Evolutionary conservation across 1,140 invertebrate genomes (phyloP).

Genomic region (Hermetia illucens): DNA sequence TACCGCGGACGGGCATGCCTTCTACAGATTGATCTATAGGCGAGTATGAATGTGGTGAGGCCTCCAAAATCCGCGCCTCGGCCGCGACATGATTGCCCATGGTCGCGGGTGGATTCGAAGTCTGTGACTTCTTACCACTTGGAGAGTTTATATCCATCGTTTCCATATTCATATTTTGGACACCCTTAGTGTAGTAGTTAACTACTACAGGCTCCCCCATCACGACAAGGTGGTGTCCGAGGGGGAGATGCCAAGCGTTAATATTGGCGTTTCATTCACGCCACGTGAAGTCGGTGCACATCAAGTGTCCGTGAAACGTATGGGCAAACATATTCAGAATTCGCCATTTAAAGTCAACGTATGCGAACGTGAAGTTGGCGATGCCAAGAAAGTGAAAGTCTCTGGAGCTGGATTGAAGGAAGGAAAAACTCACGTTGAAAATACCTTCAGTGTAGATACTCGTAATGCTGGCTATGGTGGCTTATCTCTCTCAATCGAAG

Average conservation of each 20-base stretch:
- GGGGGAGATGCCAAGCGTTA: constrained; percentile 88
- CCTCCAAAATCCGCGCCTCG: too few relatives aligned
- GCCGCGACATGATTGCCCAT: too few relatives aligned
- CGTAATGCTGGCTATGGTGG: constrained; percentile 90
- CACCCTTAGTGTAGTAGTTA: too few relatives aligned
- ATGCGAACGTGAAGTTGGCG: constrained; percentile 81
- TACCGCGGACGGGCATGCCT: too few relatives aligned
- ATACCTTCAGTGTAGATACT: constrained; percentile 89
- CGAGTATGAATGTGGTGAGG: too few relatives aligned
- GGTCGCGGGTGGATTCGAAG: too few relatives aligned
- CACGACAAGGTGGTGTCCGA: too few relatives aligned
- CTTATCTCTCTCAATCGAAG: constrained; percentile 76
- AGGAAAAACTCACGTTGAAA: constrained; percentile 84
- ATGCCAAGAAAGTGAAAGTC: constrained; percentile 91
- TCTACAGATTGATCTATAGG: too few relatives aligned
- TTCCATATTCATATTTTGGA: too few relatives aligned
- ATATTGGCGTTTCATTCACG: constrained; percentile 95
- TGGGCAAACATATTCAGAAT: constrained; percentile 89
- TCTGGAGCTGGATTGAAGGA: constrained; percentile 70
- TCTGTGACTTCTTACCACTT: too few relatives aligned
- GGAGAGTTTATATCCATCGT: too few relatives aligned
- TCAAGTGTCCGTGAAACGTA: constrained; percentile 83
- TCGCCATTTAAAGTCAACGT: constrained; percentile 96
- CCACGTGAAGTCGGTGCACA: constrained; percentile 91
- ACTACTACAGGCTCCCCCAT: too few relatives aligned